Conservation (phyloP, 2,888 invertebrate genomes). For the Craniophora ligustri region DNA sequence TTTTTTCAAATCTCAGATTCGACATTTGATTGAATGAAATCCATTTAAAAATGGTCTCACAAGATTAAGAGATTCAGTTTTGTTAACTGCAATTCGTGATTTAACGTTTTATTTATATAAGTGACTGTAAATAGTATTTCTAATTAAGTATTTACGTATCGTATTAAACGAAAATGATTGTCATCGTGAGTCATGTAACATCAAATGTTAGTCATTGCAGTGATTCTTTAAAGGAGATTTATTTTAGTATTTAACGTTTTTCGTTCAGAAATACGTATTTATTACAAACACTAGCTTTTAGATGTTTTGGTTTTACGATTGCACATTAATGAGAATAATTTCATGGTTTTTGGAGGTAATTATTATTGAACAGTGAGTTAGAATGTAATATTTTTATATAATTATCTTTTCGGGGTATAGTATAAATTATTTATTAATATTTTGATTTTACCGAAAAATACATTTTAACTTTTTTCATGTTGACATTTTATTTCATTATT, state of each 20-base stretch:
- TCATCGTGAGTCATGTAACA: slow-evolving; percentile 42
- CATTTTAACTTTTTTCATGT: no score
- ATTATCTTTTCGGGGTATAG: background rate
- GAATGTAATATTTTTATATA: background rate
- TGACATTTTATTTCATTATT: background rate
- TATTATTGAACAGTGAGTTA: slow-evolving; percentile 6
- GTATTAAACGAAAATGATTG: slow-evolving; percentile 24
- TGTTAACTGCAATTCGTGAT: background rate
- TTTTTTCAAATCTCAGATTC: slow-evolving; percentile 5
- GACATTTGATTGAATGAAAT: slow-evolving; percentile 9
- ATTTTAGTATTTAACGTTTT: slow-evolving; percentile 13
- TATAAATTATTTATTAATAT: slow-evolving; percentile 9
- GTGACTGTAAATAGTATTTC: slow-evolving; percentile 9
- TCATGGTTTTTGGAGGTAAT: slow-evolving; percentile 35
- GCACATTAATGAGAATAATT: slow-evolving; percentile 31
- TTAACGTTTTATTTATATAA: slow-evolving; percentile 2
- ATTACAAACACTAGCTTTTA: slow-evolving; percentile 1
- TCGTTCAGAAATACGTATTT: slow-evolving; percentile 8
- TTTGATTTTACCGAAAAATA: no score
- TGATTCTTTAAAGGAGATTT: slow-evolving; percentile 1
- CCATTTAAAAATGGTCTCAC: background rate
- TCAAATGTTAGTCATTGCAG: slow-evolving; percentile 39
- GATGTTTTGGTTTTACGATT: slow-evolving; percentile 18
- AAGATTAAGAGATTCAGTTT: background rate
- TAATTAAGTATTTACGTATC: slow-evolving; percentile 26